phyloP scores from a whole-genome alignment of 2,888 invertebrate species.

The Chironomus tentans region DNA sequence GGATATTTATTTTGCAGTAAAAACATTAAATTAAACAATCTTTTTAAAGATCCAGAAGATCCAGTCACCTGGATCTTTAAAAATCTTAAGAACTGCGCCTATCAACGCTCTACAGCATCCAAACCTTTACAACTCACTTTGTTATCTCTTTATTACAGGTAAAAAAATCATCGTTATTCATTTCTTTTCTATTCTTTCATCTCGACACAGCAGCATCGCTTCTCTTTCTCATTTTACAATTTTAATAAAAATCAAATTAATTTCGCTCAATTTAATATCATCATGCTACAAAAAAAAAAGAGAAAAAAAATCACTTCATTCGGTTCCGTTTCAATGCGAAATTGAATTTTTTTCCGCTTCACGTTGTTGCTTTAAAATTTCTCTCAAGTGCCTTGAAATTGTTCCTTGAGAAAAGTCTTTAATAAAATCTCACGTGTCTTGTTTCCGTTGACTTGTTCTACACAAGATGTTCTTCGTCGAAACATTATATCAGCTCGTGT shows the following conservation, averaged over 20 bases:
- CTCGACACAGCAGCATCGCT: not conserved
- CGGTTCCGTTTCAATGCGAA: constrained; percentile 13
- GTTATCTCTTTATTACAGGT: not conserved
- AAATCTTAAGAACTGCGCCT: too few species aligned
- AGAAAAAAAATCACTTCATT: constrained; percentile 21
- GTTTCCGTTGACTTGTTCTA: not conserved
- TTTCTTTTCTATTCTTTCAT: not conserved
- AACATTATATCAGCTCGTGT: not conserved
- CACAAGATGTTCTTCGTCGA: not conserved
- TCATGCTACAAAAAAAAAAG: not conserved
- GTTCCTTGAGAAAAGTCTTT: not conserved
- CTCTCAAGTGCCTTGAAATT: not conserved
- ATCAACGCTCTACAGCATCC: not conserved
- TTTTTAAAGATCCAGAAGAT: too few species aligned
- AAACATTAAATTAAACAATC: too few species aligned
- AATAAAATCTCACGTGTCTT: constrained; percentile 12
- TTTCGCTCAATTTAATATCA: constrained; percentile 26
- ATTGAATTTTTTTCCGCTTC: constrained; percentile 14
- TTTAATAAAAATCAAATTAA: constrained; percentile 27
- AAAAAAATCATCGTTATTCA: not conserved
- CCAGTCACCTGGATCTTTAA: too few species aligned
- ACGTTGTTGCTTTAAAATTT: not conserved
- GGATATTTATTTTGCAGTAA: too few species aligned
- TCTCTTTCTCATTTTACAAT: not conserved
- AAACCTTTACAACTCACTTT: not conserved